These are phyloP conservation scores for Arrhopalites spinosus DNA, from an alignment of 2,888 invertebrate genomes.

Conservation along the genomic window DNA sequence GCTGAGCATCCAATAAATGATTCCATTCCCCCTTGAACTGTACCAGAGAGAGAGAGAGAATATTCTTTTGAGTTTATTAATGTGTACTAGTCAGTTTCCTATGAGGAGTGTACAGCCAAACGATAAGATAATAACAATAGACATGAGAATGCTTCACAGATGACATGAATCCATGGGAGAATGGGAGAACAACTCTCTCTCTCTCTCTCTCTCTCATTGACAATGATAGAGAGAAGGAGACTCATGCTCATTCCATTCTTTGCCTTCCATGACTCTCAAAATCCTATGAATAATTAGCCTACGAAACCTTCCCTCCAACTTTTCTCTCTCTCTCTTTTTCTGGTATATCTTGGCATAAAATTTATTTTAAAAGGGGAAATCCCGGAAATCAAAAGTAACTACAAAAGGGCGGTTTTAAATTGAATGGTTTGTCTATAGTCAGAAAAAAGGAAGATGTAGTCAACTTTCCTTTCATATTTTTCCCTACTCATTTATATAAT, in stretches of 20 bases:
- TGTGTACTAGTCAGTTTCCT: too few species aligned
- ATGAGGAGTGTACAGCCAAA: too few species aligned
- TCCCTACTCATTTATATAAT: too few species aligned
- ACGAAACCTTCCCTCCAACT: neutral
- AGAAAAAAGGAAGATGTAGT: too few species aligned
- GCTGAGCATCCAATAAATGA: neutral
- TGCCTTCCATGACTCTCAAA: neutral
- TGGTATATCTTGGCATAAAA: constrained; percentile 8
- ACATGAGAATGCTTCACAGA: neutral
- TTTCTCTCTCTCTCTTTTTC: neutral
- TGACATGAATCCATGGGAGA: constrained; percentile 12
- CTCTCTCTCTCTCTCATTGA: too few species aligned
- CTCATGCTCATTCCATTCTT: neutral
- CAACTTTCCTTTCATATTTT: too few species aligned
- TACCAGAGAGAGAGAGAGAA: too few species aligned
- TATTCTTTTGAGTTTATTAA: too few species aligned
- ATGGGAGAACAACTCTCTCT: too few species aligned
- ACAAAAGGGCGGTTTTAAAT: constrained; percentile 18
- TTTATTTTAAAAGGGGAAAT: constrained; percentile 32
- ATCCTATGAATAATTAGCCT: constrained; percentile 31
- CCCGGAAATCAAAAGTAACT: constrained; percentile 38
- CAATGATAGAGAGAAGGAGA: constrained; percentile 9
- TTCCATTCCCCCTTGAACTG: neutral
- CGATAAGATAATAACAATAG: neutral
- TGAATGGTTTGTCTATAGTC: constrained; percentile 23